Evolutionary conservation across 2,888 invertebrate species (phyloP).

Genomic region (Pammene aurita): DNA sequence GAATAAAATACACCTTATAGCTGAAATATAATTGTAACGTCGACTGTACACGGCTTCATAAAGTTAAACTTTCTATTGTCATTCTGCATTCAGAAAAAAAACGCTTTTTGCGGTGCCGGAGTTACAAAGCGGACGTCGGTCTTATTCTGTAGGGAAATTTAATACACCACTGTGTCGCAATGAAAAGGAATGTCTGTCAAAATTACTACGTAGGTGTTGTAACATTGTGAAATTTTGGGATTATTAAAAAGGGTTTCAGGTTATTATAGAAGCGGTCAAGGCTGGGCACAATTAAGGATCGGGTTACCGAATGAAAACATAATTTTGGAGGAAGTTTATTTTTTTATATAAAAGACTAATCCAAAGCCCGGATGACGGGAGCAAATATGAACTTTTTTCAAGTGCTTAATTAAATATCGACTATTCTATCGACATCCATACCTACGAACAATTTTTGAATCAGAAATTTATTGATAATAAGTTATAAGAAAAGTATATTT

Average conservation of each 20-base stretch:
- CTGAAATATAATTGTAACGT: neutral
- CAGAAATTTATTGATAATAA: too few relatives aligned
- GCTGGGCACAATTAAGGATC: neutral
- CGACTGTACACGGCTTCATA: slow-evolving; percentile 24
- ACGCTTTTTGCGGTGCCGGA: slow-evolving; percentile 28
- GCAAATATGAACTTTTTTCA: too few relatives aligned
- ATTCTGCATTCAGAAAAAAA: slow-evolving; percentile 34
- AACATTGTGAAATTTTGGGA: neutral
- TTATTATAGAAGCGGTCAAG: neutral
- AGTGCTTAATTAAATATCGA: too few relatives aligned
- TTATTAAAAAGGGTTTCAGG: neutral
- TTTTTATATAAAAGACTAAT: neutral
- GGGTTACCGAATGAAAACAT: neutral
- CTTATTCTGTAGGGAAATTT: slow-evolving; percentile 35
- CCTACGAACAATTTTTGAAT: too few relatives aligned
- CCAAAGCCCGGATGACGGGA: too few relatives aligned
- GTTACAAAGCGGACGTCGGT: slow-evolving; percentile 28
- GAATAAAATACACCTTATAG: neutral
- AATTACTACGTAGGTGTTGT: neutral
- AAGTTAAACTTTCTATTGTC: slow-evolving; percentile 40
- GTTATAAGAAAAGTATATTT: too few relatives aligned
- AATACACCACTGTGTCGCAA: slow-evolving; percentile 30
- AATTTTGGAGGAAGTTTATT: neutral
- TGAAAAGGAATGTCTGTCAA: slow-evolving; percentile 9
- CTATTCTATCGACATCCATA: too few relatives aligned